A percentile compares a stretch with the other conserved stretches of the same genome.
These are phyloP conservation scores for Lamprotornis superbus DNA, from an alignment of 2,113 vertebrate genomes.

Conservation along the genomic window DNA sequence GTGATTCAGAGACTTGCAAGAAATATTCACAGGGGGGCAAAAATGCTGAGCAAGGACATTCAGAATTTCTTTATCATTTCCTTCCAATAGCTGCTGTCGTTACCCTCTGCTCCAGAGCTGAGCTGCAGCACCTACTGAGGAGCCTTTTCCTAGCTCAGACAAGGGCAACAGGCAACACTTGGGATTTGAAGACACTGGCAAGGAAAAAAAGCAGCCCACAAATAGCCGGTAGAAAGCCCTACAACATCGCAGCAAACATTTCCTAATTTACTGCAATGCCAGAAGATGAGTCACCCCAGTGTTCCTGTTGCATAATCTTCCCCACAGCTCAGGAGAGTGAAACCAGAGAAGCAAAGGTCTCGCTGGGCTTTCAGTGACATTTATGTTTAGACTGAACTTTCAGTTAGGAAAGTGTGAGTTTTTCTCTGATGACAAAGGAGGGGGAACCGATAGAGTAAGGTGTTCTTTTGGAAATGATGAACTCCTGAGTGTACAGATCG, in stretches of 20 bases:
- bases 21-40: neutral
- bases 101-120: neutral
- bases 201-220: constrained; percentile 21
- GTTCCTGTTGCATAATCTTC: constrained; percentile 70
- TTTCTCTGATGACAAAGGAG: constrained; percentile 37
- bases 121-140: neutral
- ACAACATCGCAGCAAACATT: constrained; percentile 20
- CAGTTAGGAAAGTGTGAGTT: constrained; percentile 65
- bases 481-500: neutral
- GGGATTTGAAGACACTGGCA: neutral
- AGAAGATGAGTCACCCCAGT: constrained; percentile 53
- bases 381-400: constrained; percentile 66
- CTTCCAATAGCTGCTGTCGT: neutral
- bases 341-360: constrained; percentile 62
- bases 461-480: constrained; percentile 34
- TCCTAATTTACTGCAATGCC: constrained; percentile 48
- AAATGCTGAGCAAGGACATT: neutral
- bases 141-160: neutral
- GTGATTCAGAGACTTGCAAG: neutral
- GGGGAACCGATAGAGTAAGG: constrained; percentile 7
- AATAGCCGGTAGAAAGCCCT: neutral
- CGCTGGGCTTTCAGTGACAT: constrained; percentile 51
- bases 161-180: neutral
- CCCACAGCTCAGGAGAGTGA: constrained; percentile 41
- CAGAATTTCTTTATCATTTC: constrained; percentile 1